phyloP scores from a whole-genome alignment of 2,888 invertebrate species.

The Lasioglossum calceatum region DNA sequence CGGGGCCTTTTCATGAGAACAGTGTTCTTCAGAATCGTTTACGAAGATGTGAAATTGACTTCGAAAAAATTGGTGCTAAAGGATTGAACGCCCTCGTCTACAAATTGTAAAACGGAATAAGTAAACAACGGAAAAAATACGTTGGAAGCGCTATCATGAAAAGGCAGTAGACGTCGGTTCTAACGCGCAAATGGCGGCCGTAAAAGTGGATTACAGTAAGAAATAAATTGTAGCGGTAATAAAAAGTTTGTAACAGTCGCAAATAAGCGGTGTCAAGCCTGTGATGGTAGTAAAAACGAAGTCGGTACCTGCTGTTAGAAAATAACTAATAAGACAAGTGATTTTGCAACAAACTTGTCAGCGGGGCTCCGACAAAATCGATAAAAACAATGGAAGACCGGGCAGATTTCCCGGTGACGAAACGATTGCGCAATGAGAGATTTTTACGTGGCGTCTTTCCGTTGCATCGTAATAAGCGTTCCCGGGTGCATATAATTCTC shows the following conservation, averaged over 20 bases:
- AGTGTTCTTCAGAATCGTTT: neutral
- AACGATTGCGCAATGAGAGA: constrained; percentile 7
- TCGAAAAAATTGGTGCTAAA: neutral
- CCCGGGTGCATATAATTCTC: constrained; percentile 31
- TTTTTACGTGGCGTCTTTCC: constrained; percentile 4
- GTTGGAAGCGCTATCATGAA: neutral
- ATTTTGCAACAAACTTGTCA: constrained; percentile 16
- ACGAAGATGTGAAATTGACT: neutral
- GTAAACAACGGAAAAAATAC: neutral
- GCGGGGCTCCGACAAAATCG: constrained; percentile 10
- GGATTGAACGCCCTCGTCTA: neutral
- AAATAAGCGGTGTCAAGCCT: neutral
- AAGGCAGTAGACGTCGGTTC: neutral
- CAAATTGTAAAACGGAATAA: neutral
- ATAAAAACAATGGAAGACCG: constrained; percentile 19
- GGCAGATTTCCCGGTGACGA: constrained; percentile 18
- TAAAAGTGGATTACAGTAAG: neutral
- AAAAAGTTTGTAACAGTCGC: neutral
- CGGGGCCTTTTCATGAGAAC: neutral
- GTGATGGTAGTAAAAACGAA: neutral
- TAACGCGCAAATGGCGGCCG: neutral
- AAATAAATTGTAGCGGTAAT: neutral
- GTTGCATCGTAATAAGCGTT: constrained; percentile 20
- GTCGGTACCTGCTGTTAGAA: neutral
- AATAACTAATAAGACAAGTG: neutral